Evolutionary conservation across 2,888 invertebrate species (phyloP), one percentile per base, ranked within the genome.

Genomic region (Dasysyrphus tricinctus): DNA sequence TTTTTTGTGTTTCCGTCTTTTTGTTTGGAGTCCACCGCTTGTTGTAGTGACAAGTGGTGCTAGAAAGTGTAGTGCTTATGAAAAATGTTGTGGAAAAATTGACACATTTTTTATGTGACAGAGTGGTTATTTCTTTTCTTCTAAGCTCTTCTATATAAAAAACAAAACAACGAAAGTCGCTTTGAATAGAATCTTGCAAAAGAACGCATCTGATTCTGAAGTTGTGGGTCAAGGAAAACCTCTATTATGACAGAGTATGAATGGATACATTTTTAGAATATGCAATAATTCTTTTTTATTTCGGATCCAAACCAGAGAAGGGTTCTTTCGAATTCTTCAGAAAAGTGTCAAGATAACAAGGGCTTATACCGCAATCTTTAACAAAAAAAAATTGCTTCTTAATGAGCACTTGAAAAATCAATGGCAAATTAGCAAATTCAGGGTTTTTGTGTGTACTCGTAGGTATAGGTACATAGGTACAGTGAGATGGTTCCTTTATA

Each of bases 81-180:
- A 67, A 82, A 86, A 79, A 86, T 78, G 77, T 74, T 85, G 81
- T 79, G 75, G 78, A 78, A 65, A 77, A 82, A 86, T 86, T 86
- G 86, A 72, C 82, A 86, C 81, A 82, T 81, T 82, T 82, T 54
- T 75, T 56, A 76, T 65, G 65, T 3, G 24, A 24, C 24, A 61
- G 29, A 19, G 39, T 39, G 14, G 12, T 61, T 16, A 24, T 49
- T 72, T 79, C 56, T 19, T 63, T 51, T 75, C 29, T 69, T 34
- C 19, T 42, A 44, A 7, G 24, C 24, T 16, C 47, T 16, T 11
- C 34, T 54, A 11, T 34, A 3, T 24, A 39, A 32, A n/a, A 70
- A 70, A 44, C 54, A 54, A 56, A 56, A 70, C 70, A 70, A 56
- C 16, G 7, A 56, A 39, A 49, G 49, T 51, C 16, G 14, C 5